Base-by-base conservation (phyloP, 1,140 invertebrate genomes). In the Varroa destructor region DNA sequence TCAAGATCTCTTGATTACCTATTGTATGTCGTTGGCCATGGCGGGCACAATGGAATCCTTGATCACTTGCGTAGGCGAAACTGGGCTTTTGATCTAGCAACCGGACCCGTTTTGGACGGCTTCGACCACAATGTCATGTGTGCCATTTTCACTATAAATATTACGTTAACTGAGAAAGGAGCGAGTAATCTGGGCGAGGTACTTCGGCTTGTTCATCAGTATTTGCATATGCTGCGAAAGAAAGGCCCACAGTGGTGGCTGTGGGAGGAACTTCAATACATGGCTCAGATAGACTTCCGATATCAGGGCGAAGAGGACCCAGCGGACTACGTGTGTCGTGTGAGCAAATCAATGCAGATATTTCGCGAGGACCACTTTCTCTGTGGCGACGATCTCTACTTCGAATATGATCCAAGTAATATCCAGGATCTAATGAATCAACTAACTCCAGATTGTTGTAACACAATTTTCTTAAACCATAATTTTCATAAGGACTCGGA, bases 171-270 rank as follows among this genome's bases (percentile, higher is more conserved):
- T 40, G 80, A 80, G 64, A 78, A 81, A 74, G 81, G 81, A 46
- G 71, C 72, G 3, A 72, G 74, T 3, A 73, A 78, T 56, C 56
- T 74, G 8, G 76, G 77, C 12, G 74, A 78, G 56, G 79, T 81
- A 51, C 74, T 81, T 6, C 75, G 76, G 36, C 61, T 80, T 64
- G 77, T 77, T 10, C 81, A 77, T 75, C 54, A 81, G 72, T 81
- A 81, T 74, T 75, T 82, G 58, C 77, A 79, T 72, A 79, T 82
- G 79, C 70, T 82, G 55, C 75, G 74, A 56, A 75, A 75, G 40
- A 78, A 78, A 51, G 79, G 79, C 58, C 74, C 78, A 0, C 75
- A 81, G 71, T 74, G 80, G 70, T 81, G 81, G 80, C 77, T 82
- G 42, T 79, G 80, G 70, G 75, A 78, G 46, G 81, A 82, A 75